These are phyloP conservation scores for Lithobates pipiens DNA, from an alignment of 2,797 vertebrate genomes.

Conservation along the genomic window DNA sequence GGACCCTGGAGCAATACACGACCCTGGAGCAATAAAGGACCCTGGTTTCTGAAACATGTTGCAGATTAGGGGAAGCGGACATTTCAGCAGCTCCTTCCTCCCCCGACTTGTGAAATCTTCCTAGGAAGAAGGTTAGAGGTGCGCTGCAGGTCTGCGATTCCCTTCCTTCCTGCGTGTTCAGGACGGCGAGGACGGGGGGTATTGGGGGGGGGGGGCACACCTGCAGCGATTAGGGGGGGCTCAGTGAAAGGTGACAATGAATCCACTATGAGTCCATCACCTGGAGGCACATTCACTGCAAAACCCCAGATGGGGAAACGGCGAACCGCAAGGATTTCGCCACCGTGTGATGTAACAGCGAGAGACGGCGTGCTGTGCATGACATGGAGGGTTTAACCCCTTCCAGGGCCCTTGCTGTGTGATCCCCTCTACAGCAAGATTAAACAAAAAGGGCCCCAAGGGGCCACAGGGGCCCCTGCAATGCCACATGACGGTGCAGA, in stretches of 20 bases:
- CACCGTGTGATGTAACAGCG: conserved; percentile 30
- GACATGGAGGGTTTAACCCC: background rate
- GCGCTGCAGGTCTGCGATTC: background rate
- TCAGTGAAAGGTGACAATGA: conserved; percentile 2
- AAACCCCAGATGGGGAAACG: conserved; percentile 51
- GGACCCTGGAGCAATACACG: too few relatives aligned
- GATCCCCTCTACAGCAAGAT: too few relatives aligned
- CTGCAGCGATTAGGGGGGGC: conserved; percentile 19
- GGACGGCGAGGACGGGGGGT: background rate
- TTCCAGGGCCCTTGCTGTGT: too few relatives aligned
- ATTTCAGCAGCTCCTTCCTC: too few relatives aligned
- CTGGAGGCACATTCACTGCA: conserved; percentile 35
- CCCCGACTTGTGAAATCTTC: too few relatives aligned
- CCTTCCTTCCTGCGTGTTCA: background rate
- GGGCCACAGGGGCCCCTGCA: too few relatives aligned
- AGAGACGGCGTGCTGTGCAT: background rate
- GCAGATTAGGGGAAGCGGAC: too few relatives aligned
- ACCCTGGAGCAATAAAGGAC: too few relatives aligned
- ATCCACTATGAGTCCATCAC: conserved; percentile 32
- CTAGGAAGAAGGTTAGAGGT: background rate
- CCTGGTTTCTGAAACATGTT: too few relatives aligned
- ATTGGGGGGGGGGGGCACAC: background rate
- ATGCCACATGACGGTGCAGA: too few relatives aligned
- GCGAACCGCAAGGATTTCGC: conserved; percentile 55
- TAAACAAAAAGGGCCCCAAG: too few relatives aligned